Conservation (phyloP, 2,797 vertebrate genomes). For the Austrolebias charrua region DNA sequence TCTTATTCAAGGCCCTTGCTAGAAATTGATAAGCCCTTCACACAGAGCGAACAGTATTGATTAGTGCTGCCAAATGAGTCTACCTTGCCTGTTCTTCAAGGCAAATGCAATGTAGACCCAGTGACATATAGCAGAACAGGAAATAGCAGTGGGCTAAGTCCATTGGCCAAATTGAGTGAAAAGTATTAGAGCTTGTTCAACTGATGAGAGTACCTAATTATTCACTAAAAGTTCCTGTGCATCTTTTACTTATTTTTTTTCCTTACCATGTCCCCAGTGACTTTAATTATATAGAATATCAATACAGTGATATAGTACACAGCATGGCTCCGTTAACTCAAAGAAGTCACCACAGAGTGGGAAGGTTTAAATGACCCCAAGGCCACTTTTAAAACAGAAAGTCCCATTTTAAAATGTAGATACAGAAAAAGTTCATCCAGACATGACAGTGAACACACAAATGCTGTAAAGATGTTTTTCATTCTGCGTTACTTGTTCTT, state of each 20-base stretch:
- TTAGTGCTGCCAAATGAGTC: constrained; percentile 70
- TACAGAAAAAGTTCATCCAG: constrained; percentile 2
- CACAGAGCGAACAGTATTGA: constrained; percentile 65
- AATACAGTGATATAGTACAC: constrained; percentile 67
- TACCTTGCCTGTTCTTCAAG: constrained; percentile 67
- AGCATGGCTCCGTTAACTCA: constrained; percentile 44
- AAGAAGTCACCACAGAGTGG: constrained; percentile 25
- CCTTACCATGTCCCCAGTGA: constrained; percentile 61
- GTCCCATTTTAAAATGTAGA: constrained; percentile 20
- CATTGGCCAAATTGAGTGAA: constrained; percentile 75
- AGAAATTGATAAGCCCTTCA: constrained; percentile 65
- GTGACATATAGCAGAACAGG: constrained; percentile 69
- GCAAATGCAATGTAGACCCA: constrained; percentile 65
- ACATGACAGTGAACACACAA: constrained; percentile 23
- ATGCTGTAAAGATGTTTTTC: constrained; percentile 1
- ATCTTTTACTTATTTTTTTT: constrained; percentile 62
- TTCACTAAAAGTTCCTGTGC: constrained; percentile 59
- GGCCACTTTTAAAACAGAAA: constrained; percentile 34
- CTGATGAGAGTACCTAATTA: constrained; percentile 65
- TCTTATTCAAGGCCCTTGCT: constrained; percentile 54
- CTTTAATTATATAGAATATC: constrained; percentile 75
- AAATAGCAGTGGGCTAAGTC: constrained; percentile 68
- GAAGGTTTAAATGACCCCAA: constrained; percentile 54
- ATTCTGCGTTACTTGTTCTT: not conserved
- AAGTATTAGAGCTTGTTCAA: constrained; percentile 72